These are phyloP conservation scores for Dryocosmus kuriphilus DNA, from an alignment of 2,888 invertebrate species.

Conservation along the genomic window DNA sequence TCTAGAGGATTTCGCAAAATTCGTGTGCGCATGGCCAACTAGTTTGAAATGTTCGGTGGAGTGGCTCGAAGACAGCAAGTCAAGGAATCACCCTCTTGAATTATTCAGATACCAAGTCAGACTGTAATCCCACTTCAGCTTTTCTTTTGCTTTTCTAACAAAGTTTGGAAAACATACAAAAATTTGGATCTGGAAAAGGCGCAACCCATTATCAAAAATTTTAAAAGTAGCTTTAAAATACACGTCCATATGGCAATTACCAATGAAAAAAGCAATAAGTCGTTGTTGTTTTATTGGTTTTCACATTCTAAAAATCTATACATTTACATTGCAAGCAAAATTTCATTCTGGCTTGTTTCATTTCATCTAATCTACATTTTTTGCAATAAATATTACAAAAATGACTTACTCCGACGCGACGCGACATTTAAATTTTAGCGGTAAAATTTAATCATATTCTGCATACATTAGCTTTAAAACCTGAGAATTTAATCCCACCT, in stretches of 20 bases:
- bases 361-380: background rate
- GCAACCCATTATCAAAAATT: background rate
- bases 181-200: background rate
- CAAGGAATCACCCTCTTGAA: conserved; percentile 29
- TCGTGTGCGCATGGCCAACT: background rate
- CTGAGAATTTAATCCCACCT: background rate
- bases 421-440: background rate
- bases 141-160: background rate
- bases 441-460: background rate
- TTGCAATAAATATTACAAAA: background rate
- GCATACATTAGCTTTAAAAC: background rate
- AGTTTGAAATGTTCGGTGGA: background rate
- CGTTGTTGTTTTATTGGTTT: too few relatives aligned
- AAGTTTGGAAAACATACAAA: background rate
- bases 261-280: too few relatives aligned
- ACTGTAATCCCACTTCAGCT: conserved; percentile 13
- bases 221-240: background rate
- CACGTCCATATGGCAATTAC: too few relatives aligned
- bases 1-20: background rate
- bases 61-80: conserved; percentile 1
- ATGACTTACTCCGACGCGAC: background rate
- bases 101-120: conserved; percentile 32
- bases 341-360: too few relatives aligned
- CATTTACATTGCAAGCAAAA: too few relatives aligned
- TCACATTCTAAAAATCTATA: too few relatives aligned